phyloP scores from a whole-genome alignment of 1,140 invertebrate genomes.

The Brachionus manjavacas region DNA sequence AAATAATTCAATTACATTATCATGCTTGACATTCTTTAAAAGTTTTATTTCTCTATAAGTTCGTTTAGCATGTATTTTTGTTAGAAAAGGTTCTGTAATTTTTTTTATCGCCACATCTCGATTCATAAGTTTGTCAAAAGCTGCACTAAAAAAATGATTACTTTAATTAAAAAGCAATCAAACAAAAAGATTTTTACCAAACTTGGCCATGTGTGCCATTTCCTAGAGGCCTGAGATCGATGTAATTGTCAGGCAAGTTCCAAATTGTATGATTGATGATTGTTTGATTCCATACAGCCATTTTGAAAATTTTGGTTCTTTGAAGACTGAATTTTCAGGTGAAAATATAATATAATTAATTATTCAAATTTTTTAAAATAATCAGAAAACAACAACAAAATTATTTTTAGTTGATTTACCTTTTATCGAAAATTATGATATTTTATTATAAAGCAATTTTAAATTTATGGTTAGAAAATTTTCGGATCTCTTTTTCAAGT shows the following conservation, averaged over 20 bases:
- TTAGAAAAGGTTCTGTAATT: conserved; percentile 59
- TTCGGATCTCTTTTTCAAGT: no score
- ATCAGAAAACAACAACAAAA: background rate
- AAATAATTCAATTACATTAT: conserved; percentile 71
- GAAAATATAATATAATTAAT: background rate
- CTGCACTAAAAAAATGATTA: background rate
- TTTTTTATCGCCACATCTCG: conserved; percentile 60
- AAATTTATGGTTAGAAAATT: no score
- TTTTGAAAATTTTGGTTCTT: background rate
- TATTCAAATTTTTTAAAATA: background rate
- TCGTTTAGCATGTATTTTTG: conserved; percentile 59
- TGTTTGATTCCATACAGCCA: background rate
- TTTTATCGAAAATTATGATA: background rate
- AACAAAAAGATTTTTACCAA: background rate
- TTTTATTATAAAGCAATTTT: background rate
- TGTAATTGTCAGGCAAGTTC: background rate
- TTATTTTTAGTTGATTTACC: background rate
- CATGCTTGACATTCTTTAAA: conserved; percentile 59
- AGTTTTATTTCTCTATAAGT: conserved; percentile 59
- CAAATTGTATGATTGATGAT: background rate
- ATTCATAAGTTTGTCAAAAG: background rate
- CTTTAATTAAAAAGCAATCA: no score
- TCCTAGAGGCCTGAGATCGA: background rate
- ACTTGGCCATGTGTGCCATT: conserved; percentile 12
- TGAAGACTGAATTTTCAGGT: background rate